Percentiles rank a stretch among this genome's conserved stretches.
phyloP scores from a whole-genome alignment of 2,888 invertebrate species.

The Ellobium chinense region DNA sequence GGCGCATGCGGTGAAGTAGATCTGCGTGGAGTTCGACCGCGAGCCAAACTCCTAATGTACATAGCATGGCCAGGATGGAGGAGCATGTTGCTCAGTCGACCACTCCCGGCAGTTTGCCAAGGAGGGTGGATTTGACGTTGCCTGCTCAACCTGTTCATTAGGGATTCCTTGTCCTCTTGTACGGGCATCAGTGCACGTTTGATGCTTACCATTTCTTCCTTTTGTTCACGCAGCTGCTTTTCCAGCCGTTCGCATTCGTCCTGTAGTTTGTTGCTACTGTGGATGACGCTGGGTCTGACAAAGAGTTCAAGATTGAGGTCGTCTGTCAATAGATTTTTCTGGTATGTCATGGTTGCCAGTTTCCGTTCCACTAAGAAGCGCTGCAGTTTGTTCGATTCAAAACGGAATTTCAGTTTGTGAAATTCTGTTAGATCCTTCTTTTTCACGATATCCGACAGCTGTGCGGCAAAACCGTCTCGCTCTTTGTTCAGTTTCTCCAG shows the following conservation, averaged over 20 bases:
- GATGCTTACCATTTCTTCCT: slow-evolving; percentile 62
- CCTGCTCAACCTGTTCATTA: slow-evolving; percentile 56
- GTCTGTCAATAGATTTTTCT: slow-evolving; percentile 58
- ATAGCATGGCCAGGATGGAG: slow-evolving; percentile 31
- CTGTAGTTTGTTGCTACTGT: slow-evolving; percentile 68
- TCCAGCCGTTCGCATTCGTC: slow-evolving; percentile 69
- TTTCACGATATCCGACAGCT: slow-evolving; percentile 54
- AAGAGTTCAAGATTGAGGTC: slow-evolving; percentile 67
- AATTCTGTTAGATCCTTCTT: slow-evolving; percentile 53
- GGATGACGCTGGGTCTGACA: slow-evolving; percentile 64
- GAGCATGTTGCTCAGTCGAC: background rate
- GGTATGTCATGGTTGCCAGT: slow-evolving; percentile 60
- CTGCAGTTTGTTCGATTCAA: slow-evolving; percentile 65
- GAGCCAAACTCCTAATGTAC: slow-evolving; percentile 25
- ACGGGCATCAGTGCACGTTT: slow-evolving; percentile 67
- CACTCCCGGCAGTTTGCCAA: background rate
- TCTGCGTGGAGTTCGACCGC: background rate
- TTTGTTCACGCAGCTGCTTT: slow-evolving; percentile 60
- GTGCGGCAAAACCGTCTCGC: slow-evolving; percentile 55
- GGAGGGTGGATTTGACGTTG: slow-evolving; percentile 20
- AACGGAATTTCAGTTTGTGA: slow-evolving; percentile 57
- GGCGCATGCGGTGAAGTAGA: background rate
- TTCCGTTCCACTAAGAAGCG: slow-evolving; percentile 64
- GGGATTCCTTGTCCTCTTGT: slow-evolving; percentile 56
- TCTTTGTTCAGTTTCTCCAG: slow-evolving; percentile 56